Percentiles rank a stretch among this genome's conserved stretches.
phyloP scores from a whole-genome alignment of 2,113 vertebrate genomes.

The Orientallactaga bullata region DNA sequence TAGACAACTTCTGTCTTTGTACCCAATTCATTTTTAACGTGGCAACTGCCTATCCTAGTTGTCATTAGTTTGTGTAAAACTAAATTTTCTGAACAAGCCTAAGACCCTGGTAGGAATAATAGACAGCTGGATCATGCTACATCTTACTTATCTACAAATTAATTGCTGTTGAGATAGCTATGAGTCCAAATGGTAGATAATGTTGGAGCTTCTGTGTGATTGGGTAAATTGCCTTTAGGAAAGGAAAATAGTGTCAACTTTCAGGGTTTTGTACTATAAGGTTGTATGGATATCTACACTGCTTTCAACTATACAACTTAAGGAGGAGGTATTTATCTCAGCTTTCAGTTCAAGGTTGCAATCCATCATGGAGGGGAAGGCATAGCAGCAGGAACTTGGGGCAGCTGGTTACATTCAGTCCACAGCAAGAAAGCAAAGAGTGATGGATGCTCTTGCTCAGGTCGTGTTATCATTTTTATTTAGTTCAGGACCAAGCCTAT shows the following conservation, averaged over 20 bases:
- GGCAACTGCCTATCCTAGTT: background rate
- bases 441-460: no score
- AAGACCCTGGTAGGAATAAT: background rate
- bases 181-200: background rate
- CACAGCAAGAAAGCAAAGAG: no score
- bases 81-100: background rate
- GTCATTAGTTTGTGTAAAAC: background rate
- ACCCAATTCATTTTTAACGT: background rate
- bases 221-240: background rate
- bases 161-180: background rate
- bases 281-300: background rate
- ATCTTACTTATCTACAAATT: background rate
- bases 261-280: background rate
- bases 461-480: no score
- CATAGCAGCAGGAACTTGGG: no score
- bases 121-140: background rate
- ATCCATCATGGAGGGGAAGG: no score
- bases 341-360: no score
- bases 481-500: no score
- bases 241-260: background rate
- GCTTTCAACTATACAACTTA: no score
- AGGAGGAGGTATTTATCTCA: no score
- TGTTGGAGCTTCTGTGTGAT: background rate
- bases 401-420: no score
- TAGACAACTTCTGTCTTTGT: constrained; percentile 20